Evolutionary conservation across 2,113 vertebrate species (phyloP).

Genomic region (Desmodus rotundus): DNA sequence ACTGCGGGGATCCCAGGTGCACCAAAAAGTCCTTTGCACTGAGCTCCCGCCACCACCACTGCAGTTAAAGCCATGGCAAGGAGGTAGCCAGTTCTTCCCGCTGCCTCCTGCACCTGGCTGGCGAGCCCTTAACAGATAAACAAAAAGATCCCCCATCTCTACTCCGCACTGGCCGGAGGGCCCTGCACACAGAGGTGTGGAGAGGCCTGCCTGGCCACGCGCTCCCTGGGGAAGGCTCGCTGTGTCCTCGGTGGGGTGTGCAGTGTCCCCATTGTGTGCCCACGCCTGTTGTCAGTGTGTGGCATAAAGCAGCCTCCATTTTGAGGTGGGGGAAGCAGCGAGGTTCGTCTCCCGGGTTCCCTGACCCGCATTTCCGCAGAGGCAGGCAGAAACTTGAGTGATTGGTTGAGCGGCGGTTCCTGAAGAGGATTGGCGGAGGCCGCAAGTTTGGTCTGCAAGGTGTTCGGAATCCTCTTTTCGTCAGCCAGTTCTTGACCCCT

Average conservation of each 20-base stretch:
- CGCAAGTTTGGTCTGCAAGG: neutral
- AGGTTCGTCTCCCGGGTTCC: neutral
- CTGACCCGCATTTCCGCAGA: neutral
- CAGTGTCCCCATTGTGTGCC: neutral
- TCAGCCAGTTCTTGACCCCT: neutral
- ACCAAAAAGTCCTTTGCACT: neutral
- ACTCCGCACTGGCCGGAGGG: accelerated
- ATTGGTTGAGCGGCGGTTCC: neutral
- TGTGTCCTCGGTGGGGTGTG: accelerated
- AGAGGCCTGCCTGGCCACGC: accelerated
- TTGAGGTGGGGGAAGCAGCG: neutral
- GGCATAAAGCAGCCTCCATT: neutral
- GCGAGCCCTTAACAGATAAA: neutral
- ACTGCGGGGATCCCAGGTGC: neutral
- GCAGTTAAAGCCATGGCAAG: neutral
- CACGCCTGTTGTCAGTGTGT: accelerated
- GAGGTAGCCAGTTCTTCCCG: neutral
- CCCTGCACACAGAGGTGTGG: neutral
- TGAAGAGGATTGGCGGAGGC: neutral
- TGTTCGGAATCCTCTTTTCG: neutral
- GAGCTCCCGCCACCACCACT: too few species aligned
- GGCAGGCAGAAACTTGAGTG: neutral
- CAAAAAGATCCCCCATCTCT: neutral
- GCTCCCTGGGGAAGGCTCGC: neutral
- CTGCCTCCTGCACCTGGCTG: accelerated